These are phyloP conservation scores for Kryptopterus vitreolus DNA, from an alignment of 2,797 vertebrate genomes.

Conservation along the genomic window DNA sequence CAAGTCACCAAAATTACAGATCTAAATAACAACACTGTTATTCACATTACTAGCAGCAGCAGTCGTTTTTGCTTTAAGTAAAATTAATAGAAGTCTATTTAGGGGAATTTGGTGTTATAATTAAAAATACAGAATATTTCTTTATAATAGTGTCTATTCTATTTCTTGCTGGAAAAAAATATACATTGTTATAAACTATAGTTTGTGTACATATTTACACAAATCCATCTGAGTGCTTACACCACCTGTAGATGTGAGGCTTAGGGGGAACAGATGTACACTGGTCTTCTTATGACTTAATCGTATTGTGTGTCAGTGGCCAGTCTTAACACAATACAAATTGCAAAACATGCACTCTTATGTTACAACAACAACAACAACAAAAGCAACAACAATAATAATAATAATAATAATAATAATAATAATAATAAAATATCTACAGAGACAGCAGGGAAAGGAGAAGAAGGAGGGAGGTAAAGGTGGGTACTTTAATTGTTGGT, in stretches of 20 bases:
- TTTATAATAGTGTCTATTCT: too few relatives aligned
- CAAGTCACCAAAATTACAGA: not conserved
- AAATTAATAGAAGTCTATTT: not conserved
- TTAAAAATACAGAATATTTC: not conserved
- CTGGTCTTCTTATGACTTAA: constrained; percentile 18
- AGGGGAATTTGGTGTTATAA: not conserved
- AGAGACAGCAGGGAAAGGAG: too few relatives aligned
- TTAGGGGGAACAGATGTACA: constrained; percentile 18
- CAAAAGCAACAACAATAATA: too few relatives aligned
- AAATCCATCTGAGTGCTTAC: not conserved
- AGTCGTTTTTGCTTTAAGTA: not conserved
- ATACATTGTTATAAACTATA: not conserved
- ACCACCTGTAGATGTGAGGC: not conserved
- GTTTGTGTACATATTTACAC: not conserved
- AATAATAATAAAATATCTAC: too few relatives aligned
- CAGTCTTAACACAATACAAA: not conserved
- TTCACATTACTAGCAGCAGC: not conserved
- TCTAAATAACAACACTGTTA: not conserved
- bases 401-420: too few relatives aligned
- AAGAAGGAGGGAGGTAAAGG: too few relatives aligned
- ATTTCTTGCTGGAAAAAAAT: not conserved
- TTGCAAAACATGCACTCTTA: too few relatives aligned
- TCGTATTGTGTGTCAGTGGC: not conserved
- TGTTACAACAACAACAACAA: too few relatives aligned
- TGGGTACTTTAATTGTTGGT: too few relatives aligned